These are phyloP conservation scores for Zonotrichia leucophrys DNA, from an alignment of 2,113 vertebrate species.

Conservation along the genomic window DNA sequence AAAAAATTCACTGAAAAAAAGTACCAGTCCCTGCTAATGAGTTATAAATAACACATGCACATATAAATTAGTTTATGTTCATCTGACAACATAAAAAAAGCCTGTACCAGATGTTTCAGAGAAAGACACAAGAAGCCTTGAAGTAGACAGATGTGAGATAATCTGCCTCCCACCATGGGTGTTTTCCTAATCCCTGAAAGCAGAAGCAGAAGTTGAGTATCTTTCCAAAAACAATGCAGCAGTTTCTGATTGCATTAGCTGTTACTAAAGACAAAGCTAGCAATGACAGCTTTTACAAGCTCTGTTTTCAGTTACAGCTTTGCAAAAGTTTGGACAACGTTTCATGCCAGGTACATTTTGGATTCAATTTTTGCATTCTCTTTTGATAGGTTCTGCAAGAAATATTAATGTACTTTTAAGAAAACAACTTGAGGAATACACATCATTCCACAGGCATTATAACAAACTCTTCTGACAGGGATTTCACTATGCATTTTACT, in stretches of 20 bases:
- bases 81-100: not conserved
- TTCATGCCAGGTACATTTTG: not conserved
- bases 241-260: not conserved
- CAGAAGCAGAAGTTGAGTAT: constrained; percentile 25
- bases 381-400: not conserved
- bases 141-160: constrained; percentile 49
- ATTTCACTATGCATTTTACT: not conserved
- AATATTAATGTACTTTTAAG: not conserved
- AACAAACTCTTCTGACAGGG: not conserved
- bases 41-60: constrained; percentile 4
- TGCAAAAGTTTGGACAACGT: not conserved
- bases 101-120: constrained; percentile 41
- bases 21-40: not conserved
- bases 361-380: not conserved
- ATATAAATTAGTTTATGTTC: constrained; percentile 29
- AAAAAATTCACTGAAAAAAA: not conserved
- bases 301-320: not conserved
- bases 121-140: constrained; percentile 7
- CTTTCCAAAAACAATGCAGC: not conserved
- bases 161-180: constrained; percentile 35
- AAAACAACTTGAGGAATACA: not conserved
- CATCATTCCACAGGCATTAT: not conserved
- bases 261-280: not conserved
- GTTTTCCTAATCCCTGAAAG: constrained; percentile 50
- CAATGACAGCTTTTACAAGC: not conserved